phyloP scores from a whole-genome alignment of 1,140 invertebrate genomes.

The Neodiprion fabricii region DNA sequence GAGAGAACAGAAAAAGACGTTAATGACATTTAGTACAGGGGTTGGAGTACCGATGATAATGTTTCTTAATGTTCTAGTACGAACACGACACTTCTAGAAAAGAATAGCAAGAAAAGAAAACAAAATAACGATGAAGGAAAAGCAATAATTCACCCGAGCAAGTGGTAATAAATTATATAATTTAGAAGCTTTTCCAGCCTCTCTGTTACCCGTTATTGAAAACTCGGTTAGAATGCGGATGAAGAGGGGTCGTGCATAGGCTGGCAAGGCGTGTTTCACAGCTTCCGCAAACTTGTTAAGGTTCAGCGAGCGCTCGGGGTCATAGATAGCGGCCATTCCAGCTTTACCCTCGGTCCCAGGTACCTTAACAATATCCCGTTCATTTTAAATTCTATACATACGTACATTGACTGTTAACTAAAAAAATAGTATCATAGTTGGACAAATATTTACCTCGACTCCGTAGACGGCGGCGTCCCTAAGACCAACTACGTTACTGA shows the following conservation, averaged over 20 bases:
- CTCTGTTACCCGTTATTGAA: conserved; percentile 76
- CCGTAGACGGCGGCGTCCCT: conserved; percentile 85
- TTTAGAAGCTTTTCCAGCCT: conserved; percentile 33
- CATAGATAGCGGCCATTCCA: conserved; percentile 94
- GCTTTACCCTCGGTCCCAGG: conserved; percentile 88
- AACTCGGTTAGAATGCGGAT: conserved; percentile 80
- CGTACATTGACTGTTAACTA: conserved; percentile 5
- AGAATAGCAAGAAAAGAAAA: not conserved
- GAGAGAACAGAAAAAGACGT: conserved; percentile 11
- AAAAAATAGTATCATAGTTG: conserved; percentile 8
- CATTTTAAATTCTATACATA: conserved; percentile 16
- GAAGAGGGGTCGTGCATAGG: conserved; percentile 89
- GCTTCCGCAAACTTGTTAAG: conserved; percentile 68
- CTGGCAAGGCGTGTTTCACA: conserved; percentile 75
- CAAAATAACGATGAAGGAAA: not conserved
- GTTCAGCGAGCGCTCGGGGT: conserved; percentile 73
- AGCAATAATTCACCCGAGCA: not conserved
- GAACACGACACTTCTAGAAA: too few species aligned
- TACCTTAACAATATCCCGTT: conserved; percentile 62
- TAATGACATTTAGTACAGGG: conserved; percentile 7
- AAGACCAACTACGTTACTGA: conserved; percentile 80
- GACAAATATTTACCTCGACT: conserved; percentile 73
- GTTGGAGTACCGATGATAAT: too few species aligned
- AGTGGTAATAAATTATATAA: not conserved
- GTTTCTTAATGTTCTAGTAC: too few species aligned